These are phyloP conservation scores for Papilio xuthus DNA, from an alignment of 1,140 invertebrate genomes.

Conservation along the genomic window DNA sequence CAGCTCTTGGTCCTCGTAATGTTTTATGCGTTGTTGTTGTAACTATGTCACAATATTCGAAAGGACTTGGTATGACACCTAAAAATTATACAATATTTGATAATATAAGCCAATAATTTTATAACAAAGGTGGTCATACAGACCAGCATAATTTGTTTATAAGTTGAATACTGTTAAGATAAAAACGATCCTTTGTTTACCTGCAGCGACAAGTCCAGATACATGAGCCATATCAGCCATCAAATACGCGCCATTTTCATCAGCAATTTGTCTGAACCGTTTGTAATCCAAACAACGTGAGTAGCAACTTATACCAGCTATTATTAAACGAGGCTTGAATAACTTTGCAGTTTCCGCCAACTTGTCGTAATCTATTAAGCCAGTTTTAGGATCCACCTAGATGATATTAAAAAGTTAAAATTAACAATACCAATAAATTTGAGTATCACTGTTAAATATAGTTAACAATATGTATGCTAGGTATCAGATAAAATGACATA, in stretches of 20 bases:
- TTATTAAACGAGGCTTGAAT: conserved; percentile 96
- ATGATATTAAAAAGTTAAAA: conserved; percentile 33
- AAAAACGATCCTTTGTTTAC: conserved; percentile 52
- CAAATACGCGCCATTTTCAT: conserved; percentile 93
- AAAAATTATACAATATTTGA: conserved; percentile 34
- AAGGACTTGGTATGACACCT: conserved; percentile 93
- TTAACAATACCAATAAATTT: neutral
- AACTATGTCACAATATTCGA: conserved; percentile 96
- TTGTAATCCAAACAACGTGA: conserved; percentile 93
- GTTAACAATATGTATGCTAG: neutral
- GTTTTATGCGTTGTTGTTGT: conserved; percentile 98
- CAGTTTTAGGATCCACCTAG: conserved; percentile 89
- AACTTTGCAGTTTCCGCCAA: conserved; percentile 90
- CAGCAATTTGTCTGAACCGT: conserved; percentile 93
- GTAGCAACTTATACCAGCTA: conserved; percentile 96
- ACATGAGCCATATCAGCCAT: conserved; percentile 98
- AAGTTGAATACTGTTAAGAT: too few relatives aligned
- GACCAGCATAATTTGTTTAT: too few relatives aligned
- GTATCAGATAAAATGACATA: neutral
- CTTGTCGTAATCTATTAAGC: conserved; percentile 97
- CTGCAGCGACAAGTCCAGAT: conserved; percentile 94
- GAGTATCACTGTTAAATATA: neutral
- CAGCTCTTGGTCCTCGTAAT: conserved; percentile 94
- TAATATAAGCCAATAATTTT: too few relatives aligned
- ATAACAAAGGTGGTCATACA: too few relatives aligned